These are phyloP conservation scores for Psittacara wagleri DNA, from an alignment of 2,113 vertebrate genomes.

Conservation along the genomic window DNA sequence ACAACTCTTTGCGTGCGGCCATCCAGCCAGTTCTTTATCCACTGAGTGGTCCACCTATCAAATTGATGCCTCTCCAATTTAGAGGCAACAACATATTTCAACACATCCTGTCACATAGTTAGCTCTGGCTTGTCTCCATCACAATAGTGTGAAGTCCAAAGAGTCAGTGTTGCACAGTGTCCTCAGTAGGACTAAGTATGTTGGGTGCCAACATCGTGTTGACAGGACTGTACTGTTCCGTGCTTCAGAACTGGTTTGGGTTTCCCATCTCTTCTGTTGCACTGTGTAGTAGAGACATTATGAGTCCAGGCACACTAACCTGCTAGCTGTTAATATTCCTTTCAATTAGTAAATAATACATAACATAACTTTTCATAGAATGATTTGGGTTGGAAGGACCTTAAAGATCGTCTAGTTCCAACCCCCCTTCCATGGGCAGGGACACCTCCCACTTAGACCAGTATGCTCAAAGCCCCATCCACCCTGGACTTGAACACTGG, in stretches of 20 bases:
- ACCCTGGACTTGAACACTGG: background rate
- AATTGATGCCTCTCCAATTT: too few relatives aligned
- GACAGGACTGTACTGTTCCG: background rate
- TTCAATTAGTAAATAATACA: background rate
- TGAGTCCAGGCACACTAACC: fast-evolving
- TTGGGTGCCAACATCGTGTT: background rate
- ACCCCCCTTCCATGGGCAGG: background rate
- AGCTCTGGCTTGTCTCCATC: background rate
- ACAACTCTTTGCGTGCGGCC: fast-evolving
- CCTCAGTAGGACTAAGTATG: fast-evolving
- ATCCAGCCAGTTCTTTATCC: too few relatives aligned
- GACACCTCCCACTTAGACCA: background rate
- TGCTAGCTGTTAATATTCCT: background rate
- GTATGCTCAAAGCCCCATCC: background rate
- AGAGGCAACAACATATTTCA: background rate
- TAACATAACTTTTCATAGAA: background rate
- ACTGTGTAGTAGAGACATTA: fast-evolving
- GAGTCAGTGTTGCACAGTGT: background rate
- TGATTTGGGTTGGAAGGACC: background rate
- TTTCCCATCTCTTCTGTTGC: background rate
- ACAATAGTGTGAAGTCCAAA: background rate
- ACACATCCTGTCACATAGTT: background rate
- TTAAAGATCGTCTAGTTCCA: background rate
- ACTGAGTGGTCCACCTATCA: too few relatives aligned
- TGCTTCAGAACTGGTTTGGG: background rate